Conservation (phyloP, 2,888 invertebrate species). For the Hirtodrosophila trivittata region DNA sequence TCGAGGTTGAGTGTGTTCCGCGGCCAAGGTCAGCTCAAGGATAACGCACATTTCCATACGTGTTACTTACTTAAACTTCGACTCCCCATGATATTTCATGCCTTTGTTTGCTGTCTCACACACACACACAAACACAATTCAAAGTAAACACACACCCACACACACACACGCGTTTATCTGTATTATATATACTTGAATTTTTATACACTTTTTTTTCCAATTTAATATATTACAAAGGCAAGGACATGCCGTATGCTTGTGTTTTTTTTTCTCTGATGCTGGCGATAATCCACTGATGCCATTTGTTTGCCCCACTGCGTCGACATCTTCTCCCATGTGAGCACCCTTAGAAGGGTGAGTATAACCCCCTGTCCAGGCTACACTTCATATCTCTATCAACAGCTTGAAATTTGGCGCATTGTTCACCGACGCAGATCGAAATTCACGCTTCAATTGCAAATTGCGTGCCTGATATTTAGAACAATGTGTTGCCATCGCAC, state of each 20-base stretch:
- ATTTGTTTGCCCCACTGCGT: constrained; percentile 68
- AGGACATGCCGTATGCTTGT: constrained; percentile 66
- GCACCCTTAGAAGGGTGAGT: not conserved
- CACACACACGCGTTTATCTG: constrained; percentile 36
- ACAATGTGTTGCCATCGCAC: constrained; percentile 70
- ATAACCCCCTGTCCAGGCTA: constrained; percentile 30
- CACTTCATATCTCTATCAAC: constrained; percentile 63
- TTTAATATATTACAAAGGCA: constrained; percentile 60
- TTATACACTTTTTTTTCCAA: constrained; percentile 49
- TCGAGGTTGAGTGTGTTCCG: constrained; percentile 34
- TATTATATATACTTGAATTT: no score
- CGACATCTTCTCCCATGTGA: constrained; percentile 22
- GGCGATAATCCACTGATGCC: constrained; percentile 78
- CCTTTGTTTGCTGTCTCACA: constrained; percentile 58
- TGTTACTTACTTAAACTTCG: constrained; percentile 48
- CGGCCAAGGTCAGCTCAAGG: constrained; percentile 79
- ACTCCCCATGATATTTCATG: constrained; percentile 67
- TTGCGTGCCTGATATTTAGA: constrained; percentile 68
- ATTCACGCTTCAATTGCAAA: constrained; percentile 78
- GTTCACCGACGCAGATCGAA: constrained; percentile 70
- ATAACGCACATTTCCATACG: constrained; percentile 70
- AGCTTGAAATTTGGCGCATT: constrained; percentile 66
- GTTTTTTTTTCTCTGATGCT: constrained; percentile 52
- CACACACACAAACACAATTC: constrained; percentile 29
- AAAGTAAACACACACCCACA: constrained; percentile 21